phyloP scores from a whole-genome alignment of 2,797 vertebrate genomes.

The Cuculus canorus region DNA sequence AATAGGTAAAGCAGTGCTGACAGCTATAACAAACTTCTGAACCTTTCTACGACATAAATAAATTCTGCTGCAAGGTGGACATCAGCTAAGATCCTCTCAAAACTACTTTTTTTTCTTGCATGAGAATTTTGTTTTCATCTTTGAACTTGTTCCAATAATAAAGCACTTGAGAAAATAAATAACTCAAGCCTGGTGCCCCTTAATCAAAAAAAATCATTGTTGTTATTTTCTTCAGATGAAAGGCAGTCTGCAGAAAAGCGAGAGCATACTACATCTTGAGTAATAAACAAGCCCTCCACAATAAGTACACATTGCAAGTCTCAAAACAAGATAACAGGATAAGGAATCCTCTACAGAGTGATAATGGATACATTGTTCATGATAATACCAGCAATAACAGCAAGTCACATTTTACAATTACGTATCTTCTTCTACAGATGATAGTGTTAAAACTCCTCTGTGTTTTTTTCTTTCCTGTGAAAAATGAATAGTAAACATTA shows the following conservation, averaged over 20 bases:
- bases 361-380: slow-evolving; percentile 40
- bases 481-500: slow-evolving; percentile 34
- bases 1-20: neutral
- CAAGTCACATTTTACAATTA: slow-evolving; percentile 16
- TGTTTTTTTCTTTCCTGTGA: neutral
- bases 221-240: neutral
- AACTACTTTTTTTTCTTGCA: neutral
- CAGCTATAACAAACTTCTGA: neutral
- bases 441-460: neutral
- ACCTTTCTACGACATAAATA: neutral
- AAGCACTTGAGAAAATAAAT: neutral
- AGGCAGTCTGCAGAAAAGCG: neutral
- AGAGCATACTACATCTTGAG: neutral
- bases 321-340: slow-evolving; percentile 16
- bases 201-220: neutral
- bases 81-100: neutral
- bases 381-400: slow-evolving; percentile 18
- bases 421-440: neutral
- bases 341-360: neutral
- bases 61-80: neutral
- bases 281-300: neutral
- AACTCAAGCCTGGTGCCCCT: neutral
- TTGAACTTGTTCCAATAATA: neutral
- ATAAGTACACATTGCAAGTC: neutral
- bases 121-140: neutral